Conservation (phyloP, 2,888 invertebrate genomes). For the Cacoxenus indagator region DNA sequence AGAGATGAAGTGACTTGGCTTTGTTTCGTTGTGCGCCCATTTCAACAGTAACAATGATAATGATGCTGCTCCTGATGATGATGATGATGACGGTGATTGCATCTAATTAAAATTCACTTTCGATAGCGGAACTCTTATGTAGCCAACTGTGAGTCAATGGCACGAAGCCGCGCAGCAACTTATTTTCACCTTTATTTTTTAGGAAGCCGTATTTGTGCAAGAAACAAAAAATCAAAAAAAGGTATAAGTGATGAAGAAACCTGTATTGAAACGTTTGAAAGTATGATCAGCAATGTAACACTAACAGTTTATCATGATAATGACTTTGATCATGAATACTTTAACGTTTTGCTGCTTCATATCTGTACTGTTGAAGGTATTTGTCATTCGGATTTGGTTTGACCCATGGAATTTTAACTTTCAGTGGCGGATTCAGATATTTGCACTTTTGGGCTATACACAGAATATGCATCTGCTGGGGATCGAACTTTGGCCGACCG, state of each 20-base stretch:
- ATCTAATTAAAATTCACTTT: constrained; percentile 51
- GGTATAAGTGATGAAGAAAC: not conserved
- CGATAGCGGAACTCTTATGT: constrained; percentile 24
- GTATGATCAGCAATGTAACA: not conserved
- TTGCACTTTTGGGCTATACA: too few relatives aligned
- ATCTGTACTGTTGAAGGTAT: too few relatives aligned
- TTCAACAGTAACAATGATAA: constrained; percentile 19
- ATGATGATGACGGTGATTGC: constrained; percentile 43
- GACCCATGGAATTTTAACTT: too few relatives aligned
- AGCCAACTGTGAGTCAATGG: not conserved
- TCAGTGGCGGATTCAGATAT: too few relatives aligned
- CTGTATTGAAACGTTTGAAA: not conserved
- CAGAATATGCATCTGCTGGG: too few relatives aligned
- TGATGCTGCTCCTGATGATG: constrained; percentile 42
- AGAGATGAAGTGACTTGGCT: not conserved
- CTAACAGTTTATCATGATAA: too few relatives aligned
- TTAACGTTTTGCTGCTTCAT: too few relatives aligned
- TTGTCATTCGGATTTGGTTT: too few relatives aligned
- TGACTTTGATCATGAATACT: too few relatives aligned
- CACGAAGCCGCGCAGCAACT: not conserved
- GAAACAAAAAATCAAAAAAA: not conserved
- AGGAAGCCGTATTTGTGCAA: not conserved
- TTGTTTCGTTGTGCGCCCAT: not conserved
- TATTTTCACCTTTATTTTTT: not conserved
- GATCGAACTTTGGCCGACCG: too few relatives aligned